Evolutionary conservation across 2,113 vertebrate species (phyloP), one percentile per base, ranked within the genome.

Genomic region (Dermatemys mawii): DNA sequence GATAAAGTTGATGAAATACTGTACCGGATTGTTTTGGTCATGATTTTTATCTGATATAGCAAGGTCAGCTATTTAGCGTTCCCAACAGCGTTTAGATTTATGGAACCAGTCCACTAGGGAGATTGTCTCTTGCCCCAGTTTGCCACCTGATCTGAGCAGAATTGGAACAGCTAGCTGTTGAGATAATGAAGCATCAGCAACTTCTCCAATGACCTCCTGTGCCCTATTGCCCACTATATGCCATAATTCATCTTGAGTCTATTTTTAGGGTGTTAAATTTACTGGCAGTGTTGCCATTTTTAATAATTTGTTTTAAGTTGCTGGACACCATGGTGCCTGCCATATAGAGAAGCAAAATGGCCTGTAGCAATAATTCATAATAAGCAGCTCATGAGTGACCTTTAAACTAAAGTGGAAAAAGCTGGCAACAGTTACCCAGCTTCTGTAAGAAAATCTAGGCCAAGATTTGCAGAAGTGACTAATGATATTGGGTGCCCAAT

Each of bases 301-400:
- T 88, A 81, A 49, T 24, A 87, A 81, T n/a, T 93, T 94, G 88
- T 81, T 83, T 84, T 87, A 84, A 55, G 86, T 91, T 87, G 75
- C 94, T 84, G 38, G 88, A 91, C 84, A 91, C 90, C 86, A 92
- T 93, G 90, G 63, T 14, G 81, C 73, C 86, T 92, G 84, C 63
- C 88, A 93, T 93, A 92, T 82, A 82, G 76, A 93, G 32, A 92
- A 78, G 60, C 60, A 81, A 96, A 95, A 63, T 32, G 81, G 3
- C 51, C 70, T 85, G 51, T 27, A 90, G 88, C 84, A 93, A 96
- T 96, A 95, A 96, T 92, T 90, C 92, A 96, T 92, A 96, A 93
- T 83, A 93, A 75, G 82, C 91, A 93, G 86, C 96, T 91, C 86
- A 41, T 91, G 87, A 94, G 49, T 80, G 91, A 94, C 92, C 86